Evolutionary conservation across 2,113 vertebrate species (phyloP).

Genomic region (Anser cygnoides): DNA sequence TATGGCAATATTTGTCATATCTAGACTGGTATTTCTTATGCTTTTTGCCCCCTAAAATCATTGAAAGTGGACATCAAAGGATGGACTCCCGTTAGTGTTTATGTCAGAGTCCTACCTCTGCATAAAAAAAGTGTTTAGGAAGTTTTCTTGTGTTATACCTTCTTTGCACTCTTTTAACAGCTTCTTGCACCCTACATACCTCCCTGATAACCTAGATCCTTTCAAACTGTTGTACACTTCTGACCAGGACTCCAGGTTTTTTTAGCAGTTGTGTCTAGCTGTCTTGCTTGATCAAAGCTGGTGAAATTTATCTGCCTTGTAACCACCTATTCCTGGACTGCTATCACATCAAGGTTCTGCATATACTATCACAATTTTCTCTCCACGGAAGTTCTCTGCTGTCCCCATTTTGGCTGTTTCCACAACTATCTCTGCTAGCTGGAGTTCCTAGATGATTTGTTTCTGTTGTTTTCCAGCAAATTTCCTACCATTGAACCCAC

Average conservation of each 20-base stretch:
- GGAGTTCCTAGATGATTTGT: background rate
- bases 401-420: background rate
- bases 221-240: background rate
- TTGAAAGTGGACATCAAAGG: background rate
- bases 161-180: background rate
- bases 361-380: background rate
- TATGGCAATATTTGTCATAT: background rate
- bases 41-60: background rate
- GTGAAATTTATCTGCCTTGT: background rate
- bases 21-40: background rate
- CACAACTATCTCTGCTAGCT: background rate
- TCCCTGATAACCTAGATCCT: background rate
- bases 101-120: background rate
- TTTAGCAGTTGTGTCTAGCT: background rate
- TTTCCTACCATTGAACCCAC: background rate
- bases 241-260: accelerated
- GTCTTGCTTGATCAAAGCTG: background rate
- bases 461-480: background rate
- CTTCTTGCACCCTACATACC: background rate
- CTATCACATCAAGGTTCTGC: background rate
- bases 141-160: accelerated
- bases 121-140: background rate
- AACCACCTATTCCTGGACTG: background rate
- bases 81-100: background rate
- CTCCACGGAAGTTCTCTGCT: background rate